Evolutionary conservation across 2,113 vertebrate genomes (phyloP).

Genomic region (Eptatretus burgeri): DNA sequence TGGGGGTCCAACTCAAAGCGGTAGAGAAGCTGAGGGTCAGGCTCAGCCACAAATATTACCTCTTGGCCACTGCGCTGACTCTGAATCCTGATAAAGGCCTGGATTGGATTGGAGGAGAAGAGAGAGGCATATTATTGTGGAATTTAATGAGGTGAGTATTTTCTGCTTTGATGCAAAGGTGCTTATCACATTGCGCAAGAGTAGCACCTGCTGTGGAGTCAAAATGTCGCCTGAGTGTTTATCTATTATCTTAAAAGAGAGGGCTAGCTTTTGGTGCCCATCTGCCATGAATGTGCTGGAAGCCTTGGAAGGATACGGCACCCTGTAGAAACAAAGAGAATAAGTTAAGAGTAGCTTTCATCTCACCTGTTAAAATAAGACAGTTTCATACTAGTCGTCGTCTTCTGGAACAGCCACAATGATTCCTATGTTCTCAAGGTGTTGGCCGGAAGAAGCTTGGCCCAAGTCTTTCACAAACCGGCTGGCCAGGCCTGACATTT

Average conservation of each 20-base stretch:
- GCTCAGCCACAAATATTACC: constrained; percentile 88
- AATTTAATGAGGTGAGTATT: not conserved
- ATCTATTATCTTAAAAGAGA: constrained; percentile 74
- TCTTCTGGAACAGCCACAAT: too few relatives aligned
- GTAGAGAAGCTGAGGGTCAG: constrained; percentile 67
- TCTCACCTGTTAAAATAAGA: too few relatives aligned
- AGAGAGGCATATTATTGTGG: not conserved
- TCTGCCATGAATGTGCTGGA: constrained; percentile 57
- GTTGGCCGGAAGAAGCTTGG: too few relatives aligned
- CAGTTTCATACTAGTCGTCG: too few relatives aligned
- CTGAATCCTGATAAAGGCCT: constrained; percentile 85
- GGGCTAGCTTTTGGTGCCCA: constrained; percentile 84
- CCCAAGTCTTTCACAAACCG: too few relatives aligned
- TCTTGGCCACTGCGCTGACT: constrained; percentile 91
- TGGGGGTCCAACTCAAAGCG: constrained; percentile 86
- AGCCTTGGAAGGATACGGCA: constrained; percentile 58
- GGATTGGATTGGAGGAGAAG: constrained; percentile 8
- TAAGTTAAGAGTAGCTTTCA: too few relatives aligned
- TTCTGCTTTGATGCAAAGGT: too few relatives aligned
- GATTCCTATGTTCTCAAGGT: too few relatives aligned
- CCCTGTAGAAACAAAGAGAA: constrained; percentile 20
- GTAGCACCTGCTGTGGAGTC: constrained; percentile 65
- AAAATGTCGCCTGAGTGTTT: constrained; percentile 62
- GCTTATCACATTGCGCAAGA: too few relatives aligned
- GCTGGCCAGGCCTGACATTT: too few relatives aligned